These are phyloP conservation scores for Anneissia japonica DNA, from an alignment of 35 echinoderm and acorn worm species.

Conservation along the genomic window DNA sequence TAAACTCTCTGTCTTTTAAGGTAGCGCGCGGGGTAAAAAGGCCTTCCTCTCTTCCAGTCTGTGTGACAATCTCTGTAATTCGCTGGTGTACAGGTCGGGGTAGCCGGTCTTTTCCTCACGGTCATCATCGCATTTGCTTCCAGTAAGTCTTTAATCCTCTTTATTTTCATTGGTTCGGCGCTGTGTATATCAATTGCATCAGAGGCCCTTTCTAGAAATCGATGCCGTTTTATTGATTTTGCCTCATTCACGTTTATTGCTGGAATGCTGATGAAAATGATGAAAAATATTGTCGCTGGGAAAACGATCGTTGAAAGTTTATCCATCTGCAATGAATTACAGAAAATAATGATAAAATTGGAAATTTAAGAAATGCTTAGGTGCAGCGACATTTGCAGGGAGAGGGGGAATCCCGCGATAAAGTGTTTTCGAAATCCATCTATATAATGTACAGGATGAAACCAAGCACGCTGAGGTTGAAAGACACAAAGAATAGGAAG, in stretches of 20 bases:
- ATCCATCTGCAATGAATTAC: not conserved
- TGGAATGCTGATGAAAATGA: not conserved
- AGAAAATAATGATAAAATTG: too few relatives aligned
- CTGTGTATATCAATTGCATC: not conserved
- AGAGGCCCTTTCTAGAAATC: not conserved
- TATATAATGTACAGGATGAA: too few relatives aligned
- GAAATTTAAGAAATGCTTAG: too few relatives aligned
- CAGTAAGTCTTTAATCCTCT: not conserved
- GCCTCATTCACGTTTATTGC: not conserved
- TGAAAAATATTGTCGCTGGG: not conserved
- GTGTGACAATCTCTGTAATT: not conserved
- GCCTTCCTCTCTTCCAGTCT: not conserved
- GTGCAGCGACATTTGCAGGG: too few relatives aligned
- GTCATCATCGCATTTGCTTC: not conserved
- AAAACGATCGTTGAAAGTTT: not conserved
- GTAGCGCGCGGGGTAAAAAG: not conserved
- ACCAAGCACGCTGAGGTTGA: too few relatives aligned
- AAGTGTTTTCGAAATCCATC: too few relatives aligned
- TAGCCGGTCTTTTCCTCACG: not conserved
- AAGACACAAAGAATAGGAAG: too few relatives aligned
- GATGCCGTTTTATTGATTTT: not conserved
- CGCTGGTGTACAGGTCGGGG: not conserved
- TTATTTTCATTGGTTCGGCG: not conserved
- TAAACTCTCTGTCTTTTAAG: too few relatives aligned
- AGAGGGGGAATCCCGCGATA: too few relatives aligned